Evolutionary conservation across 2,797 vertebrate genomes (phyloP).

Genomic region (Oophaga sylvatica): DNA sequence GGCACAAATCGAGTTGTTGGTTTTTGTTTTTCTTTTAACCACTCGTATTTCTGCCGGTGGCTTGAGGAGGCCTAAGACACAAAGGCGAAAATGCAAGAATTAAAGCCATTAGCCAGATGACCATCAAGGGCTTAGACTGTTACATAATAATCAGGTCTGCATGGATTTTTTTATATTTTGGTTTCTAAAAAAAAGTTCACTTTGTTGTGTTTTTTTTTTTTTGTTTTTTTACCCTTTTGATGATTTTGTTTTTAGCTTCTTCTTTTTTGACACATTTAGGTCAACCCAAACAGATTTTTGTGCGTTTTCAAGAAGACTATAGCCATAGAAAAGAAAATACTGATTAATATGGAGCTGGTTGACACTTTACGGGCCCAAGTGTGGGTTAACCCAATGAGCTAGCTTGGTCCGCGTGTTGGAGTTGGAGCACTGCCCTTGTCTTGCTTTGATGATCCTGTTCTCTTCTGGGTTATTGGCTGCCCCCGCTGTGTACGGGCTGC

Average conservation of each 20-base stretch:
- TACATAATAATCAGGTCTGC: conserved; percentile 75
- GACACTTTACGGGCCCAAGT: background rate
- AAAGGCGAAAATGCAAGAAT: conserved; percentile 66
- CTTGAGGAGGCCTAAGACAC: background rate
- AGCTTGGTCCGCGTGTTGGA: background rate
- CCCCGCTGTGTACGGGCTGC: background rate
- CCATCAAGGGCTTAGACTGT: conserved; percentile 71
- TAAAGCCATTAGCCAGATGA: conserved; percentile 74
- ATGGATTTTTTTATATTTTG: conserved; percentile 66
- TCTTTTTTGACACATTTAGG: conserved; percentile 61
- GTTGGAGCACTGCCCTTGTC: too few relatives aligned
- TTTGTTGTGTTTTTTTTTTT: conserved; percentile 55
- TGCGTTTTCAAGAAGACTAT: conserved; percentile 61
- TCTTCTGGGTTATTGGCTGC: background rate
- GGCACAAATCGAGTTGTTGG: background rate
- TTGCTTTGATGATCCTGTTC: background rate
- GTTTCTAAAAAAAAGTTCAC: conserved; percentile 66
- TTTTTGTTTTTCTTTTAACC: background rate
- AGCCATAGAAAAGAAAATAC: conserved; percentile 67
- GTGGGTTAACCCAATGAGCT: background rate
- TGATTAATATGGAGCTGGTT: conserved; percentile 38
- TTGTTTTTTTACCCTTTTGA: conserved; percentile 61
- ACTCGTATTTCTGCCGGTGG: background rate
- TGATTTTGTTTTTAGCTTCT: conserved; percentile 59
- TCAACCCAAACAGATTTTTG: conserved; percentile 64